Base-by-base conservation (phyloP, 1,140 invertebrate genomes). In the Rhagoletis pomonella region DNA sequence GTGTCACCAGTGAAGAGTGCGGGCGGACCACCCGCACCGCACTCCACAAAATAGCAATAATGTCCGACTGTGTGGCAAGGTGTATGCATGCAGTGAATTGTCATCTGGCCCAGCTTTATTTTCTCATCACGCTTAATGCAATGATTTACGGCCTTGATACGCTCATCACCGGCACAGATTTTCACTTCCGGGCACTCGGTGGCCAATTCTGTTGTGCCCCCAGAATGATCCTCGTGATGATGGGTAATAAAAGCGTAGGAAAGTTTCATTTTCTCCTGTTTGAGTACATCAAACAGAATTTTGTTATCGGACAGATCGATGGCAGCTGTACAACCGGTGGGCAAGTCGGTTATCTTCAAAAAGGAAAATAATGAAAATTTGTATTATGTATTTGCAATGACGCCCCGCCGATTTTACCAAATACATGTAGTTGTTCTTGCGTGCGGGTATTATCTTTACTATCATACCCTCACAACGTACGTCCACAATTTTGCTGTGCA, bases 171-270 rank as follows among this genome's bases (percentile, higher is more conserved):
- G 17, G 98, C 98, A 91, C 95, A 96, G 7, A 97, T 81, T 55
- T 81, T 81, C 4, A 81, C 95, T 90, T 94, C 90, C 3, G 97
- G 90, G 55, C n/a, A 81, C 7, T 1, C 17, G 14, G n/a, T 47
- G 0, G 73, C 47, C 47, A 99, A 91, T 65, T 96, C 94, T 89
- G 96, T 94, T 94, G 99, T 99, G 42, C 98, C 98, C 86, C 97
- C 97, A 42, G 98, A 97, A 95, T 99, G 98, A 94, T 99, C 98
- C 97, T 97, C 98, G 93, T 99, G 98, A 94, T 99, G 98, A 94
- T 99, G 98, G 14, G 98, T 99, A 3, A 97, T 99, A 59, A 99
- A 93, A 64, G 98, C 95, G 89, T 96, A 96, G 17, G 95, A 98
- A 12, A 99, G 93, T 81, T 96, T 96, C 0, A 97, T 95, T 77